Evolutionary conservation across 2,888 invertebrate genomes (phyloP).

Genomic region (Limnephilus auricula): DNA sequence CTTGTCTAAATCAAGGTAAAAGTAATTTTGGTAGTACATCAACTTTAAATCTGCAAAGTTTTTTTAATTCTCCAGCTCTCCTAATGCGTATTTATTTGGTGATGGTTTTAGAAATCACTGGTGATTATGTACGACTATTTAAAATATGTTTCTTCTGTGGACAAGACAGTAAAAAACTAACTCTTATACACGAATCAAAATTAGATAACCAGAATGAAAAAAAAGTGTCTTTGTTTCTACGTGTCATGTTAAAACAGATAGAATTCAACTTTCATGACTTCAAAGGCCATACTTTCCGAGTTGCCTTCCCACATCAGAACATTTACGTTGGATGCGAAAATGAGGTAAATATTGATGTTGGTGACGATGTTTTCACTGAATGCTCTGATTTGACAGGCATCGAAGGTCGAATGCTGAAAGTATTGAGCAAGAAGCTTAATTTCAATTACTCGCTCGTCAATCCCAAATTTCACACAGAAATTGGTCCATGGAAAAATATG

Average conservation of each 20-base stretch:
- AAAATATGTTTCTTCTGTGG: conserved; percentile 62
- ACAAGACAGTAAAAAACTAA: conserved; percentile 45
- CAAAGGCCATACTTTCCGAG: conserved; percentile 47
- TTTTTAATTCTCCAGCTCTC: conserved; percentile 16
- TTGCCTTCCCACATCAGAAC: conserved; percentile 21
- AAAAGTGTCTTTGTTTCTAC: neutral
- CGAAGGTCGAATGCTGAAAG: conserved; percentile 53
- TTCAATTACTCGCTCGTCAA: conserved; percentile 51
- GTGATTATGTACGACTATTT: conserved; percentile 41
- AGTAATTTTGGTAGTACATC: neutral
- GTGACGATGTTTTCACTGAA: neutral
- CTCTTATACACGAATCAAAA: conserved; percentile 10
- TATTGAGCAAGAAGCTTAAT: conserved; percentile 54
- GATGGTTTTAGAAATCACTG: conserved; percentile 55
- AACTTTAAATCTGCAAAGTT: neutral
- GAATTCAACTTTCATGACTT: conserved; percentile 50
- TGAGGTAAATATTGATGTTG: neutral
- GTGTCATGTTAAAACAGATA: conserved; percentile 7
- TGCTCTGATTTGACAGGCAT: conserved; percentile 38
- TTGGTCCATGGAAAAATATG: conserved; percentile 56
- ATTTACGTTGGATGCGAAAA: conserved; percentile 32
- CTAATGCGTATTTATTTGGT: conserved; percentile 33
- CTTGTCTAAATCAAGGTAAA: neutral
- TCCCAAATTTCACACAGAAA: conserved; percentile 32
- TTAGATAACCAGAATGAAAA: neutral